Percentiles rank a stretch among this genome's conserved stretches.
These are phyloP conservation scores for Clusia tigrina DNA, from an alignment of 2,888 invertebrate genomes.

Conservation along the genomic window DNA sequence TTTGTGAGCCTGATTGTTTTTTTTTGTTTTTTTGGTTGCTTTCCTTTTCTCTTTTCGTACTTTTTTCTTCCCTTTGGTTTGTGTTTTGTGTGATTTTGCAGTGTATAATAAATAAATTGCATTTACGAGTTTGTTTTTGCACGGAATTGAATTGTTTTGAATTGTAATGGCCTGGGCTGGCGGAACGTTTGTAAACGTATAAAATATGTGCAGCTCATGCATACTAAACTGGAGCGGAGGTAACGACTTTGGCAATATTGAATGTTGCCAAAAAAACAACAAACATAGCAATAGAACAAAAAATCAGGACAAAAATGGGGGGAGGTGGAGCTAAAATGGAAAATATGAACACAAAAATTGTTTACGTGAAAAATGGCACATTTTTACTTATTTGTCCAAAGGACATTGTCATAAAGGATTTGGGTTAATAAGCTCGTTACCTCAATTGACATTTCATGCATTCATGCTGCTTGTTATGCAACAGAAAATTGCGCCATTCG, in stretches of 20 bases:
- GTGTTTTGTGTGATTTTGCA: neutral
- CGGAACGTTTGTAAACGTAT: neutral
- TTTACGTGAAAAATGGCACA: neutral
- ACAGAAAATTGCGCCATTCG: no score
- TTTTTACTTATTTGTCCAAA: no score
- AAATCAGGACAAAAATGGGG: neutral
- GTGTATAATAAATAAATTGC: slow-evolving; percentile 27
- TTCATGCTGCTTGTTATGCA: no score
- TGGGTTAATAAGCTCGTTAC: no score
- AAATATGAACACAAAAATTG: neutral
- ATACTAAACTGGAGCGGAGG: slow-evolving; percentile 8
- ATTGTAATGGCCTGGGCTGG: neutral
- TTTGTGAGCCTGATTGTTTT: neutral
- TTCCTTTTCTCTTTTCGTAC: neutral
- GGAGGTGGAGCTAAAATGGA: neutral
- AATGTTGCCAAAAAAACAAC: neutral
- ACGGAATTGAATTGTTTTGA: slow-evolving; percentile 10
- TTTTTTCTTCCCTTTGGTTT: neutral
- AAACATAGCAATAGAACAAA: neutral
- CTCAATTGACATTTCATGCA: no score
- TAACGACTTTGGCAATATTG: neutral
- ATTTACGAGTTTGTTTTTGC: slow-evolving; percentile 27
- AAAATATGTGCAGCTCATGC: slow-evolving; percentile 1
- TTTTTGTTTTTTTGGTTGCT: neutral
- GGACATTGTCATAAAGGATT: no score